These are phyloP conservation scores for Abramis brama DNA, from an alignment of 2,113 vertebrate genomes.

Conservation along the genomic window DNA sequence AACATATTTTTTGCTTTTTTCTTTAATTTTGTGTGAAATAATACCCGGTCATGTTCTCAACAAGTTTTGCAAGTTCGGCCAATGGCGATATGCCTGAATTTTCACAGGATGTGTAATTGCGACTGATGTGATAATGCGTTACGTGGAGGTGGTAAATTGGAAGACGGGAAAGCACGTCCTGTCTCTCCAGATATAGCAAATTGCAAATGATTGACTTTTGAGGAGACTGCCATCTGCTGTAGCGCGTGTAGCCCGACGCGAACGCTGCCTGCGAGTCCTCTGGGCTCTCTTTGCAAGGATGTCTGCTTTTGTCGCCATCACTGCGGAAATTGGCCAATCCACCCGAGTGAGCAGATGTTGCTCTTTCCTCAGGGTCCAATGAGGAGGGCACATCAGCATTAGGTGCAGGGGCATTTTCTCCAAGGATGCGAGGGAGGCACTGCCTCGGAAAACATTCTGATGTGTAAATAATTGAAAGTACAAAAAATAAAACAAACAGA, in stretches of 20 bases:
- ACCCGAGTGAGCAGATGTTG: conserved; percentile 77
- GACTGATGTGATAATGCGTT: conserved; percentile 50
- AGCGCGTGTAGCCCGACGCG: conserved; percentile 64
- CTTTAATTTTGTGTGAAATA: not conserved
- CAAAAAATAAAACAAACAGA: not conserved
- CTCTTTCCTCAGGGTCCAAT: conserved; percentile 70
- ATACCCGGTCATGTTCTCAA: not conserved
- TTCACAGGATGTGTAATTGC: conserved; percentile 48
- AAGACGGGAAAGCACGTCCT: conserved; percentile 57
- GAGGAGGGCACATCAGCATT: conserved; percentile 64
- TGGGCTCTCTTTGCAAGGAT: conserved; percentile 70
- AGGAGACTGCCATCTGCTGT: conserved; percentile 75
- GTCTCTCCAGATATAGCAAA: conserved; percentile 64
- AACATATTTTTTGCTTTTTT: not conserved
- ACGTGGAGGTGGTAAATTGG: conserved; percentile 59
- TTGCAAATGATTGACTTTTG: conserved; percentile 68
- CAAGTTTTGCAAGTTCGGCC: not conserved
- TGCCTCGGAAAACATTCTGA: not conserved
- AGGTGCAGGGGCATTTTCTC: conserved; percentile 61
- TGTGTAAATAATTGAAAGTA: conserved; percentile 17
- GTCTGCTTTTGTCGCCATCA: conserved; percentile 70
- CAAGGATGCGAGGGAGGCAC: conserved; percentile 27
- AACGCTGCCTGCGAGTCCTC: conserved; percentile 67
- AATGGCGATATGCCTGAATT: not conserved
- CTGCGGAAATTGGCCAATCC: conserved; percentile 71